phyloP scores from a whole-genome alignment of 2,888 invertebrate genomes.

The Balanococcus diminutus region DNA sequence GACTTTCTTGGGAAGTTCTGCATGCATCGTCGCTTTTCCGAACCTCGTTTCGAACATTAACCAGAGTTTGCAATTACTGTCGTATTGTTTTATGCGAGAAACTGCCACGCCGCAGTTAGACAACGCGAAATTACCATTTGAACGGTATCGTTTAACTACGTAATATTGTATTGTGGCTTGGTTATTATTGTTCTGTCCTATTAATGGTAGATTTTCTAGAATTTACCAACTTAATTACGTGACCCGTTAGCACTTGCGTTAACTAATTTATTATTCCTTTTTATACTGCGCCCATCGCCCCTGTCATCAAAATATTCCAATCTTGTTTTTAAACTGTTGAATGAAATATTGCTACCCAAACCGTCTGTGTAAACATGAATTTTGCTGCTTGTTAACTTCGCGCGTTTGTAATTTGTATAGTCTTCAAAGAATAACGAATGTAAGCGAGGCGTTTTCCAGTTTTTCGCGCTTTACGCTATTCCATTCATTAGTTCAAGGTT shows the following conservation, averaged over 20 bases:
- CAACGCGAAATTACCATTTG: constrained; percentile 42
- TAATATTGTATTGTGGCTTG: constrained; percentile 25
- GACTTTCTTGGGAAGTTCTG: constrained; percentile 42
- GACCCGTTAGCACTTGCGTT: constrained; percentile 1
- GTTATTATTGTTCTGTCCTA: constrained; percentile 25
- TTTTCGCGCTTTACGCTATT: neutral
- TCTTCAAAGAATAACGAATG: neutral
- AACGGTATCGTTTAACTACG: constrained; percentile 39
- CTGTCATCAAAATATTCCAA: neutral
- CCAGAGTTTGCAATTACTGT: constrained; percentile 43
- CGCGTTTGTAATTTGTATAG: too few relatives aligned
- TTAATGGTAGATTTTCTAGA: constrained; percentile 15
- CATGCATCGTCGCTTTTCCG: constrained; percentile 43
- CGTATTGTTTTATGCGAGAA: constrained; percentile 41
- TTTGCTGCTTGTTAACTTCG: neutral
- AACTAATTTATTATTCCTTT: constrained; percentile 38
- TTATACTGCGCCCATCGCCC: neutral
- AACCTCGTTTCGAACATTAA: constrained; percentile 41
- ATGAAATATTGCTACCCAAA: constrained; percentile 6
- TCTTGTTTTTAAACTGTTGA: constrained; percentile 18
- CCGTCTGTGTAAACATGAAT: neutral
- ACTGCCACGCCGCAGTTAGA: constrained; percentile 18
- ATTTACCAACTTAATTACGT: constrained; percentile 29
- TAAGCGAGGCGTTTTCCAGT: neutral
- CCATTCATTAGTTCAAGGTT: neutral